These are phyloP conservation scores for Sebastes variabilis DNA, from an alignment of 2,797 vertebrate genomes.

Conservation along the genomic window DNA sequence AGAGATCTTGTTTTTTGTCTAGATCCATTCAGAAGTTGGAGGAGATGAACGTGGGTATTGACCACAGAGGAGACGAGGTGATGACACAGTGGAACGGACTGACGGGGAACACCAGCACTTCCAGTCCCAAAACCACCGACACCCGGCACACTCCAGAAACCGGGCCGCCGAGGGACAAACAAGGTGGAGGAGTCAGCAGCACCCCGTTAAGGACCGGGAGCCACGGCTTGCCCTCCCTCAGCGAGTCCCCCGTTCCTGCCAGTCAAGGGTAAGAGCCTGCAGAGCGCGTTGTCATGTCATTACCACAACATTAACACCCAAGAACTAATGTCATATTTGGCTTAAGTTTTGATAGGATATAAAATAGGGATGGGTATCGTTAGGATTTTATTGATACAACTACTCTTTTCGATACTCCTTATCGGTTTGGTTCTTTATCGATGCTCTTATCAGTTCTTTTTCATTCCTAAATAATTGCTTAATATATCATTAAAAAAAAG, in stretches of 20 bases:
- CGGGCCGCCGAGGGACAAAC: slow-evolving; percentile 56
- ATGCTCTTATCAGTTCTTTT: no score
- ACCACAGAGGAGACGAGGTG: slow-evolving; percentile 89
- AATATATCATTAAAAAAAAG: no score
- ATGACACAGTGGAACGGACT: slow-evolving; percentile 84
- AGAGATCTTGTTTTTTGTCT: background rate
- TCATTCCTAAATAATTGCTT: no score
- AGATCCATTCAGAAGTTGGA: slow-evolving; percentile 98
- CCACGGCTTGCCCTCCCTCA: slow-evolving; percentile 83
- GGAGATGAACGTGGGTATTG: slow-evolving; percentile 94
- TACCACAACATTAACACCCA: background rate
- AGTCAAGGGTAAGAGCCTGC: slow-evolving; percentile 81
- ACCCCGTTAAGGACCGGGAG: slow-evolving; percentile 81
- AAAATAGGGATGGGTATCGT: no score
- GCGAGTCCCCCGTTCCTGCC: slow-evolving; percentile 87
- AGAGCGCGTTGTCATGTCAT: background rate
- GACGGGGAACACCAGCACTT: slow-evolving; percentile 52
- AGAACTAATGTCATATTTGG: background rate
- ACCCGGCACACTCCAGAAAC: slow-evolving; percentile 65
- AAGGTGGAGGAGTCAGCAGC: slow-evolving; percentile 83
- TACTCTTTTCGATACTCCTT: no score
- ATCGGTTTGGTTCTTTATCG: no score
- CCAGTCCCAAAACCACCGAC: slow-evolving; percentile 52
- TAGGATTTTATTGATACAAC: no score
- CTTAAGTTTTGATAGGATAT: background rate